Evolutionary conservation across 1,140 invertebrate species (phyloP).

Genomic region (Patella vulgata): DNA sequence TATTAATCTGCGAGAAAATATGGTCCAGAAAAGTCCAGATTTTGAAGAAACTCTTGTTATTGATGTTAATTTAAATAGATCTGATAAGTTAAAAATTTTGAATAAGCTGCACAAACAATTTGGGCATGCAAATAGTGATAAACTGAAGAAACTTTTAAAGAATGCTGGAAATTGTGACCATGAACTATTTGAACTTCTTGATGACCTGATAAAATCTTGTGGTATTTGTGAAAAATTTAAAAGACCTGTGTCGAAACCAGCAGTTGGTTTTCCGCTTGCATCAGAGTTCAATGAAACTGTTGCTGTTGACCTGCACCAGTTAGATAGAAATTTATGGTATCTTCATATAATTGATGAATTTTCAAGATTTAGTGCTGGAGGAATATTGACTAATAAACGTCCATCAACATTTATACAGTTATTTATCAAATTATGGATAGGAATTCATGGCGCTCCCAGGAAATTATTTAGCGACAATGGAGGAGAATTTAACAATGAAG

Average conservation of each 20-base stretch:
- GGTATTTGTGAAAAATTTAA: slow-evolving; percentile 12
- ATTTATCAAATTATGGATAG: slow-evolving; percentile 10
- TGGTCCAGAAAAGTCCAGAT: not conserved
- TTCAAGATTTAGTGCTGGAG: slow-evolving; percentile 17
- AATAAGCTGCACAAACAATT: slow-evolving; percentile 22
- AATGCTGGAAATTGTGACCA: slow-evolving; percentile 12
- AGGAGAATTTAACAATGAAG: slow-evolving; percentile 17
- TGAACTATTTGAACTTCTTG: not conserved
- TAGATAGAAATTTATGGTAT: slow-evolving; percentile 10
- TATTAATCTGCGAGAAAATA: not conserved
- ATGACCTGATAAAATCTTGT: slow-evolving; percentile 6
- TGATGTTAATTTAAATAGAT: not conserved
- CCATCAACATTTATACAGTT: not conserved
- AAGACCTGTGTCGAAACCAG: slow-evolving; percentile 8
- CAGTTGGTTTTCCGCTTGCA: slow-evolving; percentile 16
- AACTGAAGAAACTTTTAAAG: slow-evolving; percentile 16
- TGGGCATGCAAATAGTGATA: slow-evolving; percentile 21
- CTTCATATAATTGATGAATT: slow-evolving; percentile 22
- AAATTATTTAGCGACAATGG: slow-evolving; percentile 18
- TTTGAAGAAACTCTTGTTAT: too few relatives aligned
- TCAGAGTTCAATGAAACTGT: slow-evolving; percentile 27
- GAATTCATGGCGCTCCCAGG: slow-evolving; percentile 9
- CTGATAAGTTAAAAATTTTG: slow-evolving; percentile 9
- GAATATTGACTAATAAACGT: slow-evolving; percentile 2
- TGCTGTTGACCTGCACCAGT: slow-evolving; percentile 17